Base-by-base conservation (phyloP, 2,888 invertebrate species). In the Phyllotreta cruciferae region DNA sequence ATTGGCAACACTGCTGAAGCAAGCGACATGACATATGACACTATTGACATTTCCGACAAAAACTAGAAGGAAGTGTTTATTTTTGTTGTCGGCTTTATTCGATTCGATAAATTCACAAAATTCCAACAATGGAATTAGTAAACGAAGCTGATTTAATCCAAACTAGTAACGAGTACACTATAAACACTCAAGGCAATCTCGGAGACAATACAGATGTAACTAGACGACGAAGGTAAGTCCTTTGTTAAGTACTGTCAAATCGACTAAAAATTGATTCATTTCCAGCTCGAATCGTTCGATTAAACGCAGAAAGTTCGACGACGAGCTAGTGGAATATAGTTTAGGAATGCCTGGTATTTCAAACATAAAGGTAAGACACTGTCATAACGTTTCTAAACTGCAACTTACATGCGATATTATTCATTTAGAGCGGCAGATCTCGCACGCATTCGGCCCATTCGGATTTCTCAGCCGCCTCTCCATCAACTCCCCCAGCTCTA, bases 251-350 rank as follows among this genome's bases (percentile, higher is more conserved):
- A 38, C 38, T 64, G 64, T 71, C 63, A 65, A 53, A 41, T 54
- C 52, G 41, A 50, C 54, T 57, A 34, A 44, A 54, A n/a, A 14
- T 34, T 52, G 37, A 42, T 4, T 37, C 35, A 38, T 62, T 71
- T 74, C 56, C 77, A 94, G 95, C 79, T 96, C 96, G 8, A 94
- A 94, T 35, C 86, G 98, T 63, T 96, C 96, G 1, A 97, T 98
- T 74, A 98, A 97, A 80, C 87, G 98, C 0, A 91, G 94, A 74
- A 92, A 96, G 73, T 98, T 98, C 82, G 98, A 98, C 78, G 98
- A 98, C 85, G 98, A 98, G 82, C 83, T 98, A 62, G 97, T 98
- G 0, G 97, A 98, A 74, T 94, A 93, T 71, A 94, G 93, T 79
- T 82, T 92, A 62, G 88, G 90, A 54, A 81, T 88, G 72, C 87